Conservation (phyloP, 2,888 invertebrate genomes). For the Marasmarcha lunaedactyla region DNA sequence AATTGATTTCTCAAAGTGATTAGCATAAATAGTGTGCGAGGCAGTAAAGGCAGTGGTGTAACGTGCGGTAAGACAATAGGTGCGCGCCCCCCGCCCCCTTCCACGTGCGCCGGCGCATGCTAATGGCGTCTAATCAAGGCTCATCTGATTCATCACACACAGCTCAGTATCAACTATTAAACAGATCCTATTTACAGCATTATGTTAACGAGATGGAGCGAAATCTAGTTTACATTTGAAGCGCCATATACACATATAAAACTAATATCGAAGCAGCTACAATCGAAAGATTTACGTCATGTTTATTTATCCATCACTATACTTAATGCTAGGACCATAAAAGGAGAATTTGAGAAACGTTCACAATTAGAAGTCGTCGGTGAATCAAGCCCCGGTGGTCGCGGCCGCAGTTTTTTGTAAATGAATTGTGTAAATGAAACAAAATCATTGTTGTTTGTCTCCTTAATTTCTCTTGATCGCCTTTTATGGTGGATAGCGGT, state of each 20-base stretch:
- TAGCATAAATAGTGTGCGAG: constrained; percentile 65
- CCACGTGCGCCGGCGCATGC: constrained; percentile 55
- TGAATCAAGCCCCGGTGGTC: constrained; percentile 60
- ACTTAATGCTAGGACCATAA: constrained; percentile 57
- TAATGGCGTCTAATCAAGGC: constrained; percentile 64
- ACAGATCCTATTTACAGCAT: constrained; percentile 24
- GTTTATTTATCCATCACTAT: constrained; percentile 64
- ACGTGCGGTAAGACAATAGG: constrained; percentile 62
- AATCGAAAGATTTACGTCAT: constrained; percentile 10
- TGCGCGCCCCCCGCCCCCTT: constrained; percentile 51
- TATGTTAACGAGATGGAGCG: too few species aligned
- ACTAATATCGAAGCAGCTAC: too few species aligned
- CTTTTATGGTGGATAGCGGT: constrained; percentile 35
- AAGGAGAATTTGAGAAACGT: constrained; percentile 64
- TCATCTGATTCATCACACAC: constrained; percentile 61
- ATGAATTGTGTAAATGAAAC: constrained; percentile 50
- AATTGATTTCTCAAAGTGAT: constrained; percentile 63
- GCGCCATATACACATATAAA: too few species aligned
- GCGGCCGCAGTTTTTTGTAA: constrained; percentile 29
- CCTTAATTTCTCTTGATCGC: constrained; percentile 33
- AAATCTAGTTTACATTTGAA: too few species aligned
- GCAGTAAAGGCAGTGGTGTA: constrained; percentile 57
- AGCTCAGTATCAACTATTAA: constrained; percentile 13
- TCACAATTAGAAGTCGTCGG: constrained; percentile 59
- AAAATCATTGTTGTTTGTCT: constrained; percentile 60